A percentile compares a stretch with the other conserved stretches of the same genome.
Evolutionary conservation across 2,797 vertebrate species (phyloP).

Genomic region (Xerus rutilus): DNA sequence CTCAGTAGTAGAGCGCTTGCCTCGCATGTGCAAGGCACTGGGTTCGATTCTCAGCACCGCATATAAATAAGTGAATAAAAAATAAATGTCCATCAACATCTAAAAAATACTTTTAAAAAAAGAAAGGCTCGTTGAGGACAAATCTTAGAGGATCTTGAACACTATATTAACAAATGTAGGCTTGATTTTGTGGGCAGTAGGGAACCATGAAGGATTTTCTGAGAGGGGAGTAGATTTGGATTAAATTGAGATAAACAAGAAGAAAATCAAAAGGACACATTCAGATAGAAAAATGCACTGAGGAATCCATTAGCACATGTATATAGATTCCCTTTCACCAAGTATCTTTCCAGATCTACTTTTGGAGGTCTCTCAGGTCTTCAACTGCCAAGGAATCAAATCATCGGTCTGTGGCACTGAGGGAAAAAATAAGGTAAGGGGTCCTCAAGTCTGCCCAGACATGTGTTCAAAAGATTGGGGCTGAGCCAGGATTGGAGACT

Average conservation of each 20-base stretch:
- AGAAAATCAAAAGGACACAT: constrained; percentile 1
- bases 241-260: background rate
- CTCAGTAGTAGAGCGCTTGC: no score
- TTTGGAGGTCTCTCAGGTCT: background rate
- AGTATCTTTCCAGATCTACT: background rate
- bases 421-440: background rate
- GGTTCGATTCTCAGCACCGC: no score
- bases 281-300: background rate
- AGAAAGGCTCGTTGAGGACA: background rate
- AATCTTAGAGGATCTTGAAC: constrained; percentile 31
- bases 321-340: background rate
- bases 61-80: no score
- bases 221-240: background rate
- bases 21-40: no score
- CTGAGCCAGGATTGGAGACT: background rate
- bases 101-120: no score
- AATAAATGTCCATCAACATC: no score
- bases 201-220: background rate
- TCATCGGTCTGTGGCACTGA: background rate
- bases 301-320: background rate
- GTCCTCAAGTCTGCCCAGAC: background rate
- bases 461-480: background rate
- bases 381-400: background rate
- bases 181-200: background rate
- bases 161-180: background rate